Evolutionary conservation across 2,113 vertebrate genomes (phyloP).

Genomic region (Poeciliopsis occidentalis): DNA sequence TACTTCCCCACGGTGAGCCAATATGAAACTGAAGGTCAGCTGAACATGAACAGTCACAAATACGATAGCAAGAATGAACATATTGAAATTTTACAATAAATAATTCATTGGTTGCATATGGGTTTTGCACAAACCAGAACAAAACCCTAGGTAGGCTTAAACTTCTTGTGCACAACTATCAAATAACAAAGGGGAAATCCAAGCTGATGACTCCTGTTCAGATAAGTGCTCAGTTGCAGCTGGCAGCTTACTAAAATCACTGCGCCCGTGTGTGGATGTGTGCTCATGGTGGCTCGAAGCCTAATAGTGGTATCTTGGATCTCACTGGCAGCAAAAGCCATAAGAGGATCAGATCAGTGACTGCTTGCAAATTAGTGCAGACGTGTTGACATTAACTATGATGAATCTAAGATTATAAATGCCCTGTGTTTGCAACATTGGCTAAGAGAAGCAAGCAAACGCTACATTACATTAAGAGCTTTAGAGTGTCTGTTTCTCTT

Average conservation of each 20-base stretch:
- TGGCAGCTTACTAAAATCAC: conserved; percentile 37
- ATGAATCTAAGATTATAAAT: background rate
- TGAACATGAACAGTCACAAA: background rate
- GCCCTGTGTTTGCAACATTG: background rate
- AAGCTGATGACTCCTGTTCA: conserved; percentile 35
- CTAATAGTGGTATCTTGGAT: conserved; percentile 42
- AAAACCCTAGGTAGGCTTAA: background rate
- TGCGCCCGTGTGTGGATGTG: conserved; percentile 14
- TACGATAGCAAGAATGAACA: background rate
- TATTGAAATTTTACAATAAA: background rate
- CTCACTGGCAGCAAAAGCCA: conserved; percentile 37
- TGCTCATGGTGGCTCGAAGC: conserved; percentile 18
- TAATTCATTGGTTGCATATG: background rate
- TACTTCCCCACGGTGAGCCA: conserved; percentile 10
- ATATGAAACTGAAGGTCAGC: conserved; percentile 2
- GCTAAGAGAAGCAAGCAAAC: conserved; percentile 1
- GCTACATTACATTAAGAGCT: background rate
- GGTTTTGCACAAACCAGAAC: background rate
- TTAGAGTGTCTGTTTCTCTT: conserved; percentile 47
- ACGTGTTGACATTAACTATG: conserved; percentile 13
- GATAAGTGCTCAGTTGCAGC: conserved; percentile 32
- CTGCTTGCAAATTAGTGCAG: conserved; percentile 11
- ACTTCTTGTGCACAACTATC: background rate
- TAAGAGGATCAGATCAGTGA: conserved; percentile 63
- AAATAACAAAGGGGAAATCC: conserved; percentile 15